Evolutionary conservation across 2,888 invertebrate genomes (phyloP).

Genomic region (Platynereis dumerilii): DNA sequence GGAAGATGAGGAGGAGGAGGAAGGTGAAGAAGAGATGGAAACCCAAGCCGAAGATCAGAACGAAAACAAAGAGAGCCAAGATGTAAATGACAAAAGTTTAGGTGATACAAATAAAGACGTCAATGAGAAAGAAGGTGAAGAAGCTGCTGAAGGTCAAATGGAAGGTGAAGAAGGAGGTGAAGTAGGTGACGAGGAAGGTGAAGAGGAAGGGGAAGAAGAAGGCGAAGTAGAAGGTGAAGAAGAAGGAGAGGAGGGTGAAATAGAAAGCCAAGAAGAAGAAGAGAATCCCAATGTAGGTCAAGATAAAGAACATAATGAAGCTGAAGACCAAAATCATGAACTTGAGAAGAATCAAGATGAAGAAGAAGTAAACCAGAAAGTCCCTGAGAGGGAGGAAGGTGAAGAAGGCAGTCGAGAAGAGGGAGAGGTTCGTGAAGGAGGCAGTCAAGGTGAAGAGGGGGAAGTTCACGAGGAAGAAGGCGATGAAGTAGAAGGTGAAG

Average conservation of each 20-base stretch:
- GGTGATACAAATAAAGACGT: too few species aligned
- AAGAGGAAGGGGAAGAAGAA: slow-evolving; percentile 10
- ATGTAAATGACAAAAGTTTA: too few species aligned
- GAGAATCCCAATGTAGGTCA: slow-evolving; percentile 3
- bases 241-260: slow-evolving; percentile 6
- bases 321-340: background rate
- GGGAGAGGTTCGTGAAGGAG: slow-evolving; percentile 1
- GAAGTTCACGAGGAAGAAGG: background rate
- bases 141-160: background rate
- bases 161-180: background rate
- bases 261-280: background rate
- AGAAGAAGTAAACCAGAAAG: background rate
- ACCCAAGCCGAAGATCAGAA: background rate
- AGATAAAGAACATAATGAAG: background rate
- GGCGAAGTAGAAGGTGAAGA: slow-evolving; percentile 3
- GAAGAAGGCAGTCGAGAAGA: background rate
- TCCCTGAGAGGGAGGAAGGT: slow-evolving; percentile 2
- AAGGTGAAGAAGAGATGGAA: slow-evolving; percentile 6
- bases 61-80: slow-evolving; percentile 7
- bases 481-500: slow-evolving; percentile 5
- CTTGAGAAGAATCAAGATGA: background rate
- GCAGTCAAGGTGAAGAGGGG: background rate
- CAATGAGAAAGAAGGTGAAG: background rate
- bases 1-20: too few species aligned
- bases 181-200: background rate